Base-by-base conservation (phyloP, 2,113 vertebrate species). In the rat (Rattus norvegicus) region DNA sequence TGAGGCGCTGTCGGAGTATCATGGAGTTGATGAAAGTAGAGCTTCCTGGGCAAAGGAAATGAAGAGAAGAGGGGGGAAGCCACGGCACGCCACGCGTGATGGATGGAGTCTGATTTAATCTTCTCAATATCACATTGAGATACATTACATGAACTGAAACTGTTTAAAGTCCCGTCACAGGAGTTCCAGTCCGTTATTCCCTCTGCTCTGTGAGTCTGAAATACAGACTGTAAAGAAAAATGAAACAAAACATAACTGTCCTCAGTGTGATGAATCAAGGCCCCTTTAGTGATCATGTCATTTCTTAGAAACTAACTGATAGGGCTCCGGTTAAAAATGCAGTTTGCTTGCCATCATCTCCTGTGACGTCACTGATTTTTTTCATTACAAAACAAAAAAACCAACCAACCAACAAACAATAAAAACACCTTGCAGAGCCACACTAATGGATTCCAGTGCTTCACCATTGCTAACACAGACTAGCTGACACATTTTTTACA, bases 1-100 rank as follows among this genome's bases (percentile, higher is more conserved):
- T 80, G n/a, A 88, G 43, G 47, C 14, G 1, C 69, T 92, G 77
- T 87, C 72, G 80, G 36, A 73, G n/a, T 5, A 11, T 63, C 30
- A 80, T 14, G 90, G 43, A 47, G 24, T 59, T 94, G 75, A 91
- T 93, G 85, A 93, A 86, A 86, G 54, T 65, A 54, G 83, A 80
- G 33, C 43, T 47, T 88, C 26, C 11, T 39, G 75, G 86, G 36
- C 52, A 54, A 54, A 56, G 9, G 47, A 84, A 92, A 86, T 54
- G 70, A 85, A 86, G 36, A 70, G 12, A 52, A 5, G 67, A 72
- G 56, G 13, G 83, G 86, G 43, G 83, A 90, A 28, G 26, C 26
- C 5, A 14, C 12, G 52, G 43, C 47, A 6, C 87, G 81, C 28
- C 47, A 67, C 17, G 70, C 13, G 65, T 93, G 73, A 94, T 81